These are phyloP conservation scores for Drosophila longiperda DNA, from an alignment of 2,888 invertebrate genomes.

Conservation along the genomic window DNA sequence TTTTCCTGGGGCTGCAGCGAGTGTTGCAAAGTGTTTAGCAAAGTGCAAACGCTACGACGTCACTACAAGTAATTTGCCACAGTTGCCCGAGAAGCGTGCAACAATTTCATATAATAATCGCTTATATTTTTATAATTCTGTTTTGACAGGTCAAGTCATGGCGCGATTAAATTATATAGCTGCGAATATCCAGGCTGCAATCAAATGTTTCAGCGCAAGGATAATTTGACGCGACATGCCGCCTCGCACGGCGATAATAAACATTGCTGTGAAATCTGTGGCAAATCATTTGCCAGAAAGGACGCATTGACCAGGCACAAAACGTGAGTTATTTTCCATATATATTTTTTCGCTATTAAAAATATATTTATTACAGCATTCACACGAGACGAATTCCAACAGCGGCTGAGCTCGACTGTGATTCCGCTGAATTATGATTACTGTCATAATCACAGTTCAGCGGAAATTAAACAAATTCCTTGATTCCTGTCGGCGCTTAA, in stretches of 20 bases:
- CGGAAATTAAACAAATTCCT: neutral
- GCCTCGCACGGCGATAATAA: constrained; percentile 43
- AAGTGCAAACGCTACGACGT: constrained; percentile 44
- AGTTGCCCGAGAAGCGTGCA: neutral
- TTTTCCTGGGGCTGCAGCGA: constrained; percentile 33
- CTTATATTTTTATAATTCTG: neutral
- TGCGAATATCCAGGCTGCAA: constrained; percentile 37
- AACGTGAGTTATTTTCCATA: constrained; percentile 12
- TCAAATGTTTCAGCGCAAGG: constrained; percentile 60
- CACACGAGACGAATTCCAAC: constrained; percentile 17
- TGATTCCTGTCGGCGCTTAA: neutral
- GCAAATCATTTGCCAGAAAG: constrained; percentile 48
- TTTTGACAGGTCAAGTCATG: constrained; percentile 40
- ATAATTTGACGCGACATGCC: constrained; percentile 43
- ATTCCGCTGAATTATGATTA: neutral
- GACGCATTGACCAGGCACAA: constrained; percentile 47
- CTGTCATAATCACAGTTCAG: neutral
- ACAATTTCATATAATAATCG: neutral
- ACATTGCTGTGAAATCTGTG: constrained; percentile 39
- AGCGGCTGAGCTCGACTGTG: neutral
- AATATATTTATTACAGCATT: constrained; percentile 23
- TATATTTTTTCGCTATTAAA: neutral
- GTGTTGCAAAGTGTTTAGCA: constrained; percentile 37
- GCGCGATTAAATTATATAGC: constrained; percentile 30
- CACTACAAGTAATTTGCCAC: constrained; percentile 33